Percentiles rank a stretch among this genome's conserved stretches.
These are phyloP conservation scores for Netelia melanura DNA, from an alignment of 2,888 invertebrate genomes.

Conservation along the genomic window DNA sequence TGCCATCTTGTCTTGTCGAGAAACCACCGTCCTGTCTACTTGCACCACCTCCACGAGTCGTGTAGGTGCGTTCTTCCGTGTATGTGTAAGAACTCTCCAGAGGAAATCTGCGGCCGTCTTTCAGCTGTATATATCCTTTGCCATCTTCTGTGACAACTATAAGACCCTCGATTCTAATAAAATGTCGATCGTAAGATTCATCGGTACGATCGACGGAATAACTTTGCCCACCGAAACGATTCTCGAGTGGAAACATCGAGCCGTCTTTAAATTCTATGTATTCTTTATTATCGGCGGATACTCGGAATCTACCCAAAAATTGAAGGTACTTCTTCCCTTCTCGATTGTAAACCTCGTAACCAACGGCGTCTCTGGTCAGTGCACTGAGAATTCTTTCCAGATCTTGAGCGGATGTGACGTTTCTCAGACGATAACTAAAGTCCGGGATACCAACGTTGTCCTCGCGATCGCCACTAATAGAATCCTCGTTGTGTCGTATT, in stretches of 20 bases:
- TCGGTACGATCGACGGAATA: conserved; percentile 64
- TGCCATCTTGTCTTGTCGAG: background rate
- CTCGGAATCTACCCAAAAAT: conserved; percentile 77
- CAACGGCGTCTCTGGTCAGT: conserved; percentile 73
- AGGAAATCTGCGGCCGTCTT: conserved; percentile 77
- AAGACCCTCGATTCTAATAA: conserved; percentile 75
- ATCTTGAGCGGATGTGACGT: conserved; percentile 75
- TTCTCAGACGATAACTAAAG: conserved; percentile 72
- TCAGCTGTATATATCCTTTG: conserved; percentile 76
- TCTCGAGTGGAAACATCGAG: conserved; percentile 76
- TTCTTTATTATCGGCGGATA: conserved; percentile 73
- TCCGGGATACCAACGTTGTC: conserved; percentile 73
- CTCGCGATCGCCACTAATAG: conserved; percentile 77
- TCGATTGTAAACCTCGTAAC: conserved; percentile 72
- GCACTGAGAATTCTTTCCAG: conserved; percentile 74
- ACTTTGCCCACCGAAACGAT: conserved; percentile 74
- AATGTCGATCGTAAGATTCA: conserved; percentile 64
- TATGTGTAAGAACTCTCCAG: conserved; percentile 77
- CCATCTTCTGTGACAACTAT: conserved; percentile 75
- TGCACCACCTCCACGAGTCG: conserved; percentile 64
- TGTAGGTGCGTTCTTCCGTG: conserved; percentile 74
- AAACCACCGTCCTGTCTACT: conserved; percentile 7
- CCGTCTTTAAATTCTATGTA: conserved; percentile 79
- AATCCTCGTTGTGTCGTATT: conserved; percentile 53
- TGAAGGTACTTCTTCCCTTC: conserved; percentile 76